These are phyloP conservation scores for Hyperoplus immaculatus DNA, from an alignment of 2,797 vertebrate genomes.

Conservation along the genomic window DNA sequence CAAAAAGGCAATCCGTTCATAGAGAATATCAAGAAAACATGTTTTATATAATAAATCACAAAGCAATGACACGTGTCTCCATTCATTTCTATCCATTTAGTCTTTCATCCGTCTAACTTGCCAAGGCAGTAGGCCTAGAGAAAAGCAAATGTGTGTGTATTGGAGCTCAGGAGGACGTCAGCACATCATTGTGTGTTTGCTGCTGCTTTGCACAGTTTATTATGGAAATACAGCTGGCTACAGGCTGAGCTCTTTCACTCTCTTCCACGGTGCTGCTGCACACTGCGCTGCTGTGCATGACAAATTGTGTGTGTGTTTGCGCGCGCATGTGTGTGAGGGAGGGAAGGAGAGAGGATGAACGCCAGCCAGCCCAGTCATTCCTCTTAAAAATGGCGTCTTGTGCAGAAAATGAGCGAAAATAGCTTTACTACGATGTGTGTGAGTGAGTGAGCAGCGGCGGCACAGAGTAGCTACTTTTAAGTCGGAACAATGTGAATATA, in stretches of 20 bases:
- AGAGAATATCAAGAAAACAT: background rate
- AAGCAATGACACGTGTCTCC: background rate
- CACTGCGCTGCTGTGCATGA: constrained; percentile 48
- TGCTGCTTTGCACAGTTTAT: background rate
- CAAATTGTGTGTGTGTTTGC: constrained; percentile 13
- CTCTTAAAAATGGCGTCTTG: constrained; percentile 85
- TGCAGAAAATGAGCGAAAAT: constrained; percentile 77
- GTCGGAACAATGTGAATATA: background rate
- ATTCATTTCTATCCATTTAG: background rate
- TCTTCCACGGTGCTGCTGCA: constrained; percentile 25
- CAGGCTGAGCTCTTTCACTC: constrained; percentile 9
- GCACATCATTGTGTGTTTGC: background rate
- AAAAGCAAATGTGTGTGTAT: background rate
- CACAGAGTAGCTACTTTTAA: constrained; percentile 11
- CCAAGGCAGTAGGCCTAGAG: background rate
- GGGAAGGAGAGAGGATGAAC: constrained; percentile 62
- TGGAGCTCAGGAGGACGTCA: background rate
- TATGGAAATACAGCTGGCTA: background rate
- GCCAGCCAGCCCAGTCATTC: constrained; percentile 76
- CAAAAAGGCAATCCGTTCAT: background rate
- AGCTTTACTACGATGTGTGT: background rate
- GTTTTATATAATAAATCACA: constrained; percentile 49
- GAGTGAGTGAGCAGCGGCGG: constrained; percentile 15
- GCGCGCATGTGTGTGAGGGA: constrained; percentile 8
- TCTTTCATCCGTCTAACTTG: background rate